A percentile compares a stretch with the other conserved stretches of the same genome.
Conservation (phyloP, 2,888 invertebrate species). For the Tridacna gigas region DNA sequence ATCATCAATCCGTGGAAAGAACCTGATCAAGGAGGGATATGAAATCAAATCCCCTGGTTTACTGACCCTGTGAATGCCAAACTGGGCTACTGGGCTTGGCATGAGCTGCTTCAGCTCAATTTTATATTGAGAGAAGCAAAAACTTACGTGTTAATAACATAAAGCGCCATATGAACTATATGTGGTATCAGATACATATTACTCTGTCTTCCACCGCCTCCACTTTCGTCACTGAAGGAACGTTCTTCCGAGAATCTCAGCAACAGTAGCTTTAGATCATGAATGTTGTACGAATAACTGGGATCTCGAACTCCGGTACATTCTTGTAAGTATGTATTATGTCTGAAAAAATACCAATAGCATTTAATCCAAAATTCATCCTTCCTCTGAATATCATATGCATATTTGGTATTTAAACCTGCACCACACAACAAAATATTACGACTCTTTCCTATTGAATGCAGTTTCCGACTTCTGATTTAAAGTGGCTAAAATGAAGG, state of each 20-base stretch:
- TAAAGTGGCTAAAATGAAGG: no score
- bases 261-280: slow-evolving; percentile 96
- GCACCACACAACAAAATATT: no score
- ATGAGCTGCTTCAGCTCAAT: no score
- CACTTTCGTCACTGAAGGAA: slow-evolving; percentile 98
- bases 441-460: no score
- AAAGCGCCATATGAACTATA: slow-evolving; percentile 96
- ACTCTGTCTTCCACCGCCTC: slow-evolving; percentile 95
- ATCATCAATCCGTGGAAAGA: no score
- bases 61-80: no score
- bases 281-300: slow-evolving; percentile 89
- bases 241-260: slow-evolving; percentile 96
- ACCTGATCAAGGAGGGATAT: no score
- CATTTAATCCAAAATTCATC: neutral
- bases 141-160: slow-evolving; percentile 89
- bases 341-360: slow-evolving; percentile 85
- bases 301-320: slow-evolving; percentile 85
- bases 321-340: slow-evolving; percentile 86
- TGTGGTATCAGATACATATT: slow-evolving; percentile 99
- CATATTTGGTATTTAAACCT: no score
- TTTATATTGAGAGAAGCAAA: neutral
- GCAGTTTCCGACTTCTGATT: no score
- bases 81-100: no score
- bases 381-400: no score
- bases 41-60: no score